phyloP scores from a whole-genome alignment of 2,888 invertebrate species.

The Hemaris fuciformis region DNA sequence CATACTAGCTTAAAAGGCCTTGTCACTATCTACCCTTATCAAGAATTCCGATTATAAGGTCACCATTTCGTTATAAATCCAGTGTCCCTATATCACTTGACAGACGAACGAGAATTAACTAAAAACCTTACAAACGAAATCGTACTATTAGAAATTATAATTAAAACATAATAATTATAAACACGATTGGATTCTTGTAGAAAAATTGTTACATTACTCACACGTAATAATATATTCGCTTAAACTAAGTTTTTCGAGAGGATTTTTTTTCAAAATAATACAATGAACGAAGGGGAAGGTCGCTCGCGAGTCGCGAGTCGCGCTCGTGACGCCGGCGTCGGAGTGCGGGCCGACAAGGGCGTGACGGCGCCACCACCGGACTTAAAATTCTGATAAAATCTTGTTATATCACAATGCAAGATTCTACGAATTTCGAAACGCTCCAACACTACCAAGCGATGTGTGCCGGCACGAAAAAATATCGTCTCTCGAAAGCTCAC shows the following conservation, averaged over 20 bases:
- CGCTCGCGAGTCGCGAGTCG: conserved; percentile 7
- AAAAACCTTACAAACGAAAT: conserved; percentile 50
- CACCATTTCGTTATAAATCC: conserved; percentile 74
- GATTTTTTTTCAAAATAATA: conserved; percentile 40
- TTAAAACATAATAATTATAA: conserved; percentile 42
- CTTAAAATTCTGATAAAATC: conserved; percentile 56
- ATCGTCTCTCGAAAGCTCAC: conserved; percentile 59
- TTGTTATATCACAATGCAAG: conserved; percentile 47
- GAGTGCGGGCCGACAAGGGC: conserved; percentile 19
- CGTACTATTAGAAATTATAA: conserved; percentile 49
- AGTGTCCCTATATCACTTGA: conserved; percentile 75
- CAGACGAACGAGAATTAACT: conserved; percentile 58
- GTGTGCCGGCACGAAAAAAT: conserved; percentile 40
- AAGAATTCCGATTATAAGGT: conserved; percentile 77
- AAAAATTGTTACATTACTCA: conserved; percentile 71
- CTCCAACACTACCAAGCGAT: conserved; percentile 23
- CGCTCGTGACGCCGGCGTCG: conserved; percentile 16
- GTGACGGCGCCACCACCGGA: conserved; percentile 24
- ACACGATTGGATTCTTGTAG: conserved; percentile 63
- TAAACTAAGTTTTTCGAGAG: conserved; percentile 65
- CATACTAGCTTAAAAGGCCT: conserved; percentile 72
- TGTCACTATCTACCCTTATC: conserved; percentile 77
- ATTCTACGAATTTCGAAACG: conserved; percentile 49
- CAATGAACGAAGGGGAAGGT: conserved; percentile 5
- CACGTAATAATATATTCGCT: conserved; percentile 61